These are phyloP conservation scores for Brachypodius melanocephalos DNA, from an alignment of 2,113 vertebrate species.

Conservation along the genomic window DNA sequence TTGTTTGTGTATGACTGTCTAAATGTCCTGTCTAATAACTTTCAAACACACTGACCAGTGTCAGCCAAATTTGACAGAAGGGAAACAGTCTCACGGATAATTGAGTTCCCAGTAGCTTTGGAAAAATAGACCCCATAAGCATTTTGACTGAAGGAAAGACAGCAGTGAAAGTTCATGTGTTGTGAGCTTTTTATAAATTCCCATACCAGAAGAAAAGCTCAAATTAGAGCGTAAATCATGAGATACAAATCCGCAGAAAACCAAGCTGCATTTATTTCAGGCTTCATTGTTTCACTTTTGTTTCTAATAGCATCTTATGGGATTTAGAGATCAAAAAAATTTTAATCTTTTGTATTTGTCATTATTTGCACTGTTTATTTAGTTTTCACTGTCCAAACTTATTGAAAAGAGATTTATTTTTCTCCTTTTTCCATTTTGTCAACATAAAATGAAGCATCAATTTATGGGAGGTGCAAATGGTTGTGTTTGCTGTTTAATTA, in stretches of 20 bases:
- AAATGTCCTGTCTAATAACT: not conserved
- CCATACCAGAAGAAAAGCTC: not conserved
- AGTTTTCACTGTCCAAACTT: not conserved
- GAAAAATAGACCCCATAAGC: not conserved
- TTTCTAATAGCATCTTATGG: slow-evolving; percentile 13
- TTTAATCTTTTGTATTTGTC: not conserved
- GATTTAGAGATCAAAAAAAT: not conserved
- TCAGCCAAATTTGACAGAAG: not conserved
- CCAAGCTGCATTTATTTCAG: not conserved
- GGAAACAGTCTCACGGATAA: not conserved
- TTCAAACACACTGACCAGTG: not conserved
- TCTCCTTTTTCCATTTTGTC: not conserved
- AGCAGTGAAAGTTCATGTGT: not conserved
- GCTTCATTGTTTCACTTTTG: slow-evolving; percentile 12
- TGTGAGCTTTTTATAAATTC: not conserved
- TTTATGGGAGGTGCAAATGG: not conserved
- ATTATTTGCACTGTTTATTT: slow-evolving; percentile 3
- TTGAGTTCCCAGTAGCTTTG: not conserved
- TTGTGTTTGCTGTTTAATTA: not conserved
- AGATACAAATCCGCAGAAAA: slow-evolving; percentile 7
- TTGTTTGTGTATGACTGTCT: not conserved
- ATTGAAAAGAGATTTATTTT: not conserved
- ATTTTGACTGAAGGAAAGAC: not conserved
- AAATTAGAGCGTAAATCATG: not conserved
- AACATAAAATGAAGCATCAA: not conserved